Evolutionary conservation across 2,888 invertebrate genomes (phyloP).

Genomic region (Polydrusus cervinus): DNA sequence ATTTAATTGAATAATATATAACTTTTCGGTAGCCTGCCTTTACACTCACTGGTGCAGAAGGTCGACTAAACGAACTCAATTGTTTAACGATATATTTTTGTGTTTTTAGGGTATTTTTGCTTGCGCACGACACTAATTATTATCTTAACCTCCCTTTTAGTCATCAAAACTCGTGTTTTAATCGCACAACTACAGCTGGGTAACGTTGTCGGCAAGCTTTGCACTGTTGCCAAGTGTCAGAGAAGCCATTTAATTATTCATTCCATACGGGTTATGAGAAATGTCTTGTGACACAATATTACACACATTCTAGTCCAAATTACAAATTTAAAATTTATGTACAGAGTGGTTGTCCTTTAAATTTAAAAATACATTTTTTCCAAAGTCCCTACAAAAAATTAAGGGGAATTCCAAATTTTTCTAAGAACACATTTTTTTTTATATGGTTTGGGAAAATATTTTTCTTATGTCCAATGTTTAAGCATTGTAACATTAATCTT

Average conservation of each 20-base stretch:
- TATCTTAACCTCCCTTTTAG: slow-evolving; percentile 54
- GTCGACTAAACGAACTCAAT: slow-evolving; percentile 72
- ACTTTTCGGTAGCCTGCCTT: slow-evolving; percentile 75
- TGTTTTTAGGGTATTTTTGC: slow-evolving; percentile 54
- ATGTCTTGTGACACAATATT: no score
- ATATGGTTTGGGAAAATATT: no score
- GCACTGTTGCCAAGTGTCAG: slow-evolving; percentile 23
- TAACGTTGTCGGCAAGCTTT: slow-evolving; percentile 13
- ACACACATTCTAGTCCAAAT: no score
- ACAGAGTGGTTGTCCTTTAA: no score
- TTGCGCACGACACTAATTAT: slow-evolving; percentile 61
- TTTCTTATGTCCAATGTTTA: no score
- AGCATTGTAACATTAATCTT: no score
- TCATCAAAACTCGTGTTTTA: slow-evolving; percentile 38
- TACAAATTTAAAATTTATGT: no score
- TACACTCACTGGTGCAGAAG: slow-evolving; percentile 96
- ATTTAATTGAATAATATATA: slow-evolving; percentile 8
- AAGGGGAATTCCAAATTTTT: no score
- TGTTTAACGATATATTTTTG: slow-evolving; percentile 32
- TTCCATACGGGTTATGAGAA: neutral
- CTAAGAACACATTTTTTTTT: no score
- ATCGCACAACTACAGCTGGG: slow-evolving; percentile 31
- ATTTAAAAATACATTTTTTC: no score
- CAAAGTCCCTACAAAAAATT: no score
- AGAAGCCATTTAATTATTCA: neutral